Evolutionary conservation across 2,113 vertebrate genomes (phyloP).

Genomic region (Ranitomeya imitator): DNA sequence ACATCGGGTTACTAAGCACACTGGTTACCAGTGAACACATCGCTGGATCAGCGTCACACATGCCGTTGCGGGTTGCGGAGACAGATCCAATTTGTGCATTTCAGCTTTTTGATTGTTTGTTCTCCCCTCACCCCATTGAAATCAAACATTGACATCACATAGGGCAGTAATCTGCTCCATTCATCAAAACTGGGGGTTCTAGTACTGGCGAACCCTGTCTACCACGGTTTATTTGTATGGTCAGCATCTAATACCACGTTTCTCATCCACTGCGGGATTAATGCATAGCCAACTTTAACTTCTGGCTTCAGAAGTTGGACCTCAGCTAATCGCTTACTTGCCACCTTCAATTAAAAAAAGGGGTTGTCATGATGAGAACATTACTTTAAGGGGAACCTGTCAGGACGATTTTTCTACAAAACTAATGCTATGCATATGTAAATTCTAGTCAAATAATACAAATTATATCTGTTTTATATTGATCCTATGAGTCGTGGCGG

Average conservation of each 20-base stretch:
- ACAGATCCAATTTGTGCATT: not conserved
- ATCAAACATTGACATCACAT: not conserved
- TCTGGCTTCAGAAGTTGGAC: not conserved
- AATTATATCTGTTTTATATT: no score
- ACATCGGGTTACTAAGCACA: no score
- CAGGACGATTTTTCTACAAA: no score
- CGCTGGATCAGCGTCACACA: no score
- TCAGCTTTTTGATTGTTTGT: not conserved
- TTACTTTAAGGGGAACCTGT: no score
- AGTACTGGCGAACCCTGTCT: not conserved
- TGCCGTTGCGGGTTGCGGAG: no score
- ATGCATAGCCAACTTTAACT: not conserved
- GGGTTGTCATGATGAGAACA: no score
- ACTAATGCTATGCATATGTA: no score
- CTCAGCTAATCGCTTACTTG: not conserved
- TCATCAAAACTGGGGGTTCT: no score
- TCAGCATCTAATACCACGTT: not conserved
- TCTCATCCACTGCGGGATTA: not conserved
- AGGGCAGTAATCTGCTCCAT: not conserved
- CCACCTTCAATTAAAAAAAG: not conserved
- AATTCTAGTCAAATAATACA: no score
- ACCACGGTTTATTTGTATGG: not conserved
- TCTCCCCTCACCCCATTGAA: not conserved
- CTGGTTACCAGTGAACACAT: no score
- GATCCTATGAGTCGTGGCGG: no score